Base-by-base conservation (phyloP, 2,113 vertebrate species). In the Malurus cyaneus region DNA sequence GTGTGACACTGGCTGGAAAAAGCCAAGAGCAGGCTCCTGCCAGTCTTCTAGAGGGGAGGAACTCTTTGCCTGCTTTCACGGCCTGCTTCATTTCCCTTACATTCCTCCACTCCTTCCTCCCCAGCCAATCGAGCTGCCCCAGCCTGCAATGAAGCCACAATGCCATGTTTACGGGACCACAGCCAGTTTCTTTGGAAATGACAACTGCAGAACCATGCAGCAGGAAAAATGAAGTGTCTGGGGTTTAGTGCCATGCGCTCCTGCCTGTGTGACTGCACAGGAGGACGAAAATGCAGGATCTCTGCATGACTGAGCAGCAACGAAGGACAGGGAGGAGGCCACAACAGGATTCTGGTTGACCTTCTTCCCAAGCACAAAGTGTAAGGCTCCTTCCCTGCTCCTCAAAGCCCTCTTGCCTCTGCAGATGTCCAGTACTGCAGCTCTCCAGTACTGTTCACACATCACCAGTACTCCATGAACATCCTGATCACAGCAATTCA, bases 101-200 rank as follows among this genome's bases (percentile, higher is more conserved):
- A 1, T 13, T 71, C n/a, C 66, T 60, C 16, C 31, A 25, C 32
- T 26, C 44, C 50, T 15, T 62, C 34, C 34, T 77, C 49, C 57
- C 49, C 57, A 77, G 41, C 49, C 42, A 28, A 18, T 0, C 0
- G 44, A 72, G 59, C 80, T 84, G 92, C 81, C 85, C 94, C 86
- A 87, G 96, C 87, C 96, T 80, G 94, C 39, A 25, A 84, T 34
- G 79, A 95, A 94, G 91, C 89, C 60, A 93, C 93, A 93, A 94
- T 67, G 85, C 88, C 70, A 2, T 95, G 94, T 97, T 94, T 97
- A 91, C 78, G 93, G 96, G 86, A 96, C 85, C 91, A 88, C 76
- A 74, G 91, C 92, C 66, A 94, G 97, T 94, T 97, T 96, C 97
- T 93, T 90, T 97, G 96, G 97, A 96, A 97, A 97, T 97, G 67